These are phyloP conservation scores for Sparus aurata DNA, from an alignment of 2,797 vertebrate species.

Conservation along the genomic window DNA sequence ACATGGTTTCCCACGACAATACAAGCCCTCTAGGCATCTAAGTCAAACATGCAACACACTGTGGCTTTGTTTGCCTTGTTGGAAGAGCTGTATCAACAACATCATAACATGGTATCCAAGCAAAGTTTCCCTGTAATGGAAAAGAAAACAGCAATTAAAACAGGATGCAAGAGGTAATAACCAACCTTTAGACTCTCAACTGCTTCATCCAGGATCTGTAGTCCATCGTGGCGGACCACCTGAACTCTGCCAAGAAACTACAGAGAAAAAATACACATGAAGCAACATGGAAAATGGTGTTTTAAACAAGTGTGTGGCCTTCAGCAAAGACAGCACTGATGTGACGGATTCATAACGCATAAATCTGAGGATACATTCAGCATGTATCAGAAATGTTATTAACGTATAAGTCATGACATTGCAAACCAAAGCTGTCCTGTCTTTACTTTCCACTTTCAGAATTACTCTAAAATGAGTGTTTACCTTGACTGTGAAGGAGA, in stretches of 20 bases:
- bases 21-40: not conserved
- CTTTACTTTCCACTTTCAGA: not conserved
- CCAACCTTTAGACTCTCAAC: slow-evolving; percentile 74
- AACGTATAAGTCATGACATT: no score
- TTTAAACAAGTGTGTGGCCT: not conserved
- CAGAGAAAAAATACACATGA: slow-evolving; percentile 2
- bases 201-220: slow-evolving; percentile 79
- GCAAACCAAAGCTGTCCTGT: not conserved
- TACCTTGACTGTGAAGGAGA: slow-evolving; percentile 84
- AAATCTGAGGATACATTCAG: not conserved
- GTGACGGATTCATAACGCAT: not conserved
- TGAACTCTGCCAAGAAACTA: slow-evolving; percentile 84
- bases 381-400: not conserved
- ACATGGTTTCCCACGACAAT: not conserved
- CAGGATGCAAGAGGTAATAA: no score
- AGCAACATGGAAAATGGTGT: not conserved
- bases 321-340: not conserved
- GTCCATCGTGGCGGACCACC: slow-evolving; percentile 74
- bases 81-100: not conserved
- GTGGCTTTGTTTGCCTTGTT: not conserved
- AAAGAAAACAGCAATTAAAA: not conserved
- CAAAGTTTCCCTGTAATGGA: not conserved
- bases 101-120: not conserved
- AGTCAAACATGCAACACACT: not conserved
- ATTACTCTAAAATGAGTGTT: not conserved